Percentiles rank a stretch among this genome's conserved stretches.
Evolutionary conservation across 2,888 invertebrate genomes (phyloP).

Genomic region (Proisotoma minuta): DNA sequence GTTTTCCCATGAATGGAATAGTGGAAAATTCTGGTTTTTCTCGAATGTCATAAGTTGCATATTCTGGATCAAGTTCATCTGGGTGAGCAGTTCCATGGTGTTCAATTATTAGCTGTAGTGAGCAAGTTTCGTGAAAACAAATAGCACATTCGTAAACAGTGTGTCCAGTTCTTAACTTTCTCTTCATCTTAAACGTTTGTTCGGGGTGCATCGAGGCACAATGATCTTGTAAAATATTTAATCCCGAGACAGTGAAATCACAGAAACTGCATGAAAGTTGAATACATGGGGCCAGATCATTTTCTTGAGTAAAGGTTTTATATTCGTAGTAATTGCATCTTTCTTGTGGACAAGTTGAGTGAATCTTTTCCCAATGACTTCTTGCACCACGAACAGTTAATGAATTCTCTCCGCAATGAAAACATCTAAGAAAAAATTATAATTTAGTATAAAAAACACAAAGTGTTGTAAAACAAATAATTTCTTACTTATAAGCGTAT

Average conservation of each 20-base stretch:
- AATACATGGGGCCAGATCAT: slow-evolving; percentile 19
- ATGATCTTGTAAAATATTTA: slow-evolving; percentile 27
- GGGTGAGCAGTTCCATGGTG: slow-evolving; percentile 52
- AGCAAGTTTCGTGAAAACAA: slow-evolving; percentile 50
- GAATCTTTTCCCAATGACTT: slow-evolving; percentile 29
- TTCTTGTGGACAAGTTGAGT: slow-evolving; percentile 21
- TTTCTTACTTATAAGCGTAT: slow-evolving; percentile 14
- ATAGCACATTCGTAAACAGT: slow-evolving; percentile 20
- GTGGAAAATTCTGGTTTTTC: neutral
- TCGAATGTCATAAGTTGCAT: slow-evolving; percentile 35
- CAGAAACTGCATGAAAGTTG: slow-evolving; percentile 35
- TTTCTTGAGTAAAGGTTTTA: slow-evolving; percentile 20
- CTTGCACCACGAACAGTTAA: slow-evolving; percentile 40
- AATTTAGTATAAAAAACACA: neutral
- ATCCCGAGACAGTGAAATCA: slow-evolving; percentile 22
- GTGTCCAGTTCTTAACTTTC: neutral
- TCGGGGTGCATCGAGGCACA: slow-evolving; percentile 29
- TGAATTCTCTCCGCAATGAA: slow-evolving; percentile 49
- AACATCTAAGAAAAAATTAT: slow-evolving; percentile 48
- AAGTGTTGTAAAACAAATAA: neutral
- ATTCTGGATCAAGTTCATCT: slow-evolving; percentile 49
- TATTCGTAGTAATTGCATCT: slow-evolving; percentile 26
- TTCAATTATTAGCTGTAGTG: slow-evolving; percentile 49
- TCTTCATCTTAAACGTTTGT: slow-evolving; percentile 22
- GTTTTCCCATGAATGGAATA: slow-evolving; percentile 7